Base-by-base conservation (phyloP, 2,888 invertebrate genomes). In the Drosophila rellima region DNA sequence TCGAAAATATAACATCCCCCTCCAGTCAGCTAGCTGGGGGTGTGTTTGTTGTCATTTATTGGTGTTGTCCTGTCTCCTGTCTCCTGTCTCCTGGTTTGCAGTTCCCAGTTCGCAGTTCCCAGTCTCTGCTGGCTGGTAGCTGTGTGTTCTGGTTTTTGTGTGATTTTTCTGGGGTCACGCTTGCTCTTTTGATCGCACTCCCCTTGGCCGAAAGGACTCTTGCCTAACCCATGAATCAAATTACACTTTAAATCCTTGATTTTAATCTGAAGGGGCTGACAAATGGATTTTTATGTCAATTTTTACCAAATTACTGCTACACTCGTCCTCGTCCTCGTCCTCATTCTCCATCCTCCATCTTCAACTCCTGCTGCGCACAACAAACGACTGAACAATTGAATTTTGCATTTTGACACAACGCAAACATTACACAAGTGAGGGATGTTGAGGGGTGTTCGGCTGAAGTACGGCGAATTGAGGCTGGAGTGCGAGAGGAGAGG, bases 231-330 rank as follows among this genome's bases (percentile, higher is more conserved):
- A 88, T 91, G 91, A 89, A 91, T 91, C 91, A 91, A 91, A 91
- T 91, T 91, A 91, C 91, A 89, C 81, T 91, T 91, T 89, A 91
- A 91, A 88, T 91, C 91, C 90, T 91, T 90, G 90, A 91, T 90
- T 90, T 88, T 90, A 89, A 90, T 90, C 90, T 89, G 90, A 90
- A 88, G 91, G 90, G 91, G 89, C 88, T 91, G 91, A 91, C 91
- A 91, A 91, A 91, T 91, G 91, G 91, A 91, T 91, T 91, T 86
- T 77, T 79, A 84, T 91, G 91, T 91, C 91, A 91, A 90, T 91
- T 90, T 89, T 87, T 81, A 76, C 65, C 65, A 82, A 80, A 79
- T 83, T 74, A 85, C 75, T 52, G 39, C 65, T 23, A 20, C 20
- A 23, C 42, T 42, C 42, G 20, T 42, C 61, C 17, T 62, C 70